Percentiles rank a stretch among this genome's conserved stretches.
Evolutionary conservation across 2,888 invertebrate species (phyloP).

Genomic region (Lepidonotus clava): DNA sequence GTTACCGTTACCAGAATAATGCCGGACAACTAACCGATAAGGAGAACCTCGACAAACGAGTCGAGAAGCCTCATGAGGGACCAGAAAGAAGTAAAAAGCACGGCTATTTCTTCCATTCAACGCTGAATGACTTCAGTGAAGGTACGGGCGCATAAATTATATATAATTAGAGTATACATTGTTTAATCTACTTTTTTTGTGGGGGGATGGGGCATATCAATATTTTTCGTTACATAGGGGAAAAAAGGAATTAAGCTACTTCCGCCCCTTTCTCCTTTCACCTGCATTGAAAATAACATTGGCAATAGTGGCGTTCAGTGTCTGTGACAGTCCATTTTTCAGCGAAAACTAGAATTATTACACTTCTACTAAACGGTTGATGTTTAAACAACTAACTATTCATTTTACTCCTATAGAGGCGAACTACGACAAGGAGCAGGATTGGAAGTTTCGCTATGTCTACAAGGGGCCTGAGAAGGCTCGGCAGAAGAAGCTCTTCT

Average conservation of each 20-base stretch:
- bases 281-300: too few relatives aligned
- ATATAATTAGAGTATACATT: too few relatives aligned
- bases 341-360: too few relatives aligned
- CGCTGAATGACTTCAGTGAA: conserved; percentile 73
- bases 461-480: conserved; percentile 73
- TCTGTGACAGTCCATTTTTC: too few relatives aligned
- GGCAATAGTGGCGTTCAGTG: too few relatives aligned
- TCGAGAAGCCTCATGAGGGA: conserved; percentile 74
- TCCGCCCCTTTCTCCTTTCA: too few relatives aligned
- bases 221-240: too few relatives aligned
- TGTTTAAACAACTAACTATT: background rate
- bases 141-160: too few relatives aligned
- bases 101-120: conserved; percentile 76
- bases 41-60: conserved; percentile 63
- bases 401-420: conserved; percentile 66
- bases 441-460: conserved; percentile 72
- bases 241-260: too few relatives aligned
- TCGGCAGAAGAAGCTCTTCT: conserved; percentile 74
- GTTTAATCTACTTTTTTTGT: too few relatives aligned
- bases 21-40: conserved; percentile 58
- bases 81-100: conserved; percentile 67
- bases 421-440: conserved; percentile 68
- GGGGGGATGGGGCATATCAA: too few relatives aligned
- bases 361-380: too few relatives aligned
- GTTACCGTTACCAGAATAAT: conserved; percentile 69